A percentile compares a stretch with the other conserved stretches of the same genome.
phyloP scores from a whole-genome alignment of 2,113 vertebrate genomes.

The Antidorcas marsupialis region DNA sequence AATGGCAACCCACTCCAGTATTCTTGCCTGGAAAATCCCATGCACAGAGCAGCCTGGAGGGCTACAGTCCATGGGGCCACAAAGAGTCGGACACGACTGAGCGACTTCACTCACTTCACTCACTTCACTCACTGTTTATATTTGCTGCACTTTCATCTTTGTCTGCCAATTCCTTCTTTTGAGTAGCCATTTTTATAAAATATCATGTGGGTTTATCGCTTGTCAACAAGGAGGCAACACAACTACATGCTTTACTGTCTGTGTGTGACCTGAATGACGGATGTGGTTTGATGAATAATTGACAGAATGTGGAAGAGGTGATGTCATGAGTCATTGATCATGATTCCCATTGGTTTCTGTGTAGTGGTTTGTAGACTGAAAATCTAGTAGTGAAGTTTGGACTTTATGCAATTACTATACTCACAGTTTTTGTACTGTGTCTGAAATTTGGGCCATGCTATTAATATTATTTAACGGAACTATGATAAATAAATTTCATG shows the following conservation, averaged over 20 bases:
- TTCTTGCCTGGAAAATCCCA: too few species aligned
- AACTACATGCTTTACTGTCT: neutral
- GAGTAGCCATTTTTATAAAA: neutral
- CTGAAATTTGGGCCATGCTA: neutral
- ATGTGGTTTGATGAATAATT: neutral
- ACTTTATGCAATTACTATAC: neutral
- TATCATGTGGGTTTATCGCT: neutral
- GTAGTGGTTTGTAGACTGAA: neutral
- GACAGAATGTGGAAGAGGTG: neutral
- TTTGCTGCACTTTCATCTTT: neutral
- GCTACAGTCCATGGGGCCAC: too few species aligned
- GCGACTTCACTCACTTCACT: too few species aligned
- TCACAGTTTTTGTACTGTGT: neutral
- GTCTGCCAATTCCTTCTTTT: neutral
- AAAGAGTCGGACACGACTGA: too few species aligned
- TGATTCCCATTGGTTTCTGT: neutral
- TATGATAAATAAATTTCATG: neutral
- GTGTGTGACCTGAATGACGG: neutral
- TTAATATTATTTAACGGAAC: neutral
- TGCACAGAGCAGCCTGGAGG: too few species aligned
- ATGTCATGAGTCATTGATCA: neutral
- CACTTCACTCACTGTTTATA: neutral
- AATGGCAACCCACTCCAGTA: too few species aligned
- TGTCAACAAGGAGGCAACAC: neutral
- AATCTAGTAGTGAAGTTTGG: neutral